A percentile compares a stretch with the other conserved stretches of the same genome.
These are phyloP conservation scores for Tenebrosternarchus preto DNA, from an alignment of 2,113 vertebrate genomes.

Conservation along the genomic window DNA sequence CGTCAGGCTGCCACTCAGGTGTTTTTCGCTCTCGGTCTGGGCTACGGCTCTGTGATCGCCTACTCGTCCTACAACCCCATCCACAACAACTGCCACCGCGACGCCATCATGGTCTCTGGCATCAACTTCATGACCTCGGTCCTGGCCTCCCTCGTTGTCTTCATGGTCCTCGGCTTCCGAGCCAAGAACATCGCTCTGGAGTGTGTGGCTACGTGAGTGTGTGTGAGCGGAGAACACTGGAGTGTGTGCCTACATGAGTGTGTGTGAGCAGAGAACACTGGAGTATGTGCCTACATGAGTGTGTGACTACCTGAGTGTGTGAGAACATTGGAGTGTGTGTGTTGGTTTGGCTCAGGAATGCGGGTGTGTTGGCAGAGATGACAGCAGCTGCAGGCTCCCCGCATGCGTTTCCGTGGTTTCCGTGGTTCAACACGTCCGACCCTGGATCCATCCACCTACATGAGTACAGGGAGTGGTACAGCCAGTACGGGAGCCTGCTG, in stretches of 20 bases:
- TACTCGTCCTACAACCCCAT: constrained; percentile 98
- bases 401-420: constrained; percentile 67
- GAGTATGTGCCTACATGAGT: neutral
- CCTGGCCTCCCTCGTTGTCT: constrained; percentile 93
- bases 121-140: constrained; percentile 98
- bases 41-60: constrained; percentile 94
- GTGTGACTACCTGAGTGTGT: neutral
- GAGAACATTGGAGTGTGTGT: neutral
- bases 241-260: neutral
- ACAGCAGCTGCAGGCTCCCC: constrained; percentile 46
- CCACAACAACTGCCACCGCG: constrained; percentile 97
- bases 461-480: constrained; percentile 76
- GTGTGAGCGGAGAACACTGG: too few species aligned
- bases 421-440: constrained; percentile 67
- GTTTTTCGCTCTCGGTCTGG: constrained; percentile 96
- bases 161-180: constrained; percentile 94
- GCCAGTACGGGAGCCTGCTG: constrained; percentile 57
- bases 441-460: constrained; percentile 65
- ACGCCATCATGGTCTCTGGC: constrained; percentile 88
- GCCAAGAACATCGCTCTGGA: constrained; percentile 91
- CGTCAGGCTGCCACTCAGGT: constrained; percentile 95
- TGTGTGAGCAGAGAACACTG: too few species aligned
- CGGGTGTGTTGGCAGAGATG: constrained; percentile 62
- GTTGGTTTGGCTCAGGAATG: constrained; percentile 62
- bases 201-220: constrained; percentile 79